Conservation (phyloP, 2,797 vertebrate species). For the Periparus ater region DNA sequence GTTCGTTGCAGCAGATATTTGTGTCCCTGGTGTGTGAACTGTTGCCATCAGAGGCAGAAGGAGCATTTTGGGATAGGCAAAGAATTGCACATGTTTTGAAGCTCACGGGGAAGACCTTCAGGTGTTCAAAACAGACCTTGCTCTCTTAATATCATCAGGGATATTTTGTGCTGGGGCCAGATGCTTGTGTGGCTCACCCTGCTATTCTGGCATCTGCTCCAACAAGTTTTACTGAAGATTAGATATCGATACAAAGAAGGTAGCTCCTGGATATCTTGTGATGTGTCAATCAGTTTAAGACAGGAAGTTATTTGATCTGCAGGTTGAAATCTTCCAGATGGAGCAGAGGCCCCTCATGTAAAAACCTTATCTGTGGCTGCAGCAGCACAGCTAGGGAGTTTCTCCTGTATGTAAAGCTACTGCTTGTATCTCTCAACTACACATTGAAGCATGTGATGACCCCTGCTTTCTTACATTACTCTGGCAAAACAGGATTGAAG, state of each 20-base stretch:
- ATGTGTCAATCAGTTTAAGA: background rate
- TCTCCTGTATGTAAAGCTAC: background rate
- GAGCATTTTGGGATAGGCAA: background rate
- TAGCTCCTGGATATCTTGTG: background rate
- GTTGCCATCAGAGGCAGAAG: background rate
- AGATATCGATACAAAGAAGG: background rate
- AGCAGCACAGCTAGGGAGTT: background rate
- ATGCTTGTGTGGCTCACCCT: background rate
- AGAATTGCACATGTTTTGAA: rapidly evolving
- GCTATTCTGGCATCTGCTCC: background rate
- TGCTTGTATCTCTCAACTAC: background rate
- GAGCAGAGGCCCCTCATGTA: background rate
- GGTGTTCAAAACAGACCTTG: background rate
- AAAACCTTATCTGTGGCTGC: background rate
- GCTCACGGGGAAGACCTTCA: background rate
- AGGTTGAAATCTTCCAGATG: background rate
- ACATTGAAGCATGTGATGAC: background rate
- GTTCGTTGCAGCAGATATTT: background rate
- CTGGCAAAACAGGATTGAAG: background rate
- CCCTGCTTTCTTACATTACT: background rate
- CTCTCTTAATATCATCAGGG: background rate
- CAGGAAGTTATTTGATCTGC: background rate
- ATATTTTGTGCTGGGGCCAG: background rate
- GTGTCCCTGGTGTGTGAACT: background rate
- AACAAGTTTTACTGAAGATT: background rate